phyloP scores from a whole-genome alignment of 2,888 invertebrate genomes.

The Drosophila vallismaia region DNA sequence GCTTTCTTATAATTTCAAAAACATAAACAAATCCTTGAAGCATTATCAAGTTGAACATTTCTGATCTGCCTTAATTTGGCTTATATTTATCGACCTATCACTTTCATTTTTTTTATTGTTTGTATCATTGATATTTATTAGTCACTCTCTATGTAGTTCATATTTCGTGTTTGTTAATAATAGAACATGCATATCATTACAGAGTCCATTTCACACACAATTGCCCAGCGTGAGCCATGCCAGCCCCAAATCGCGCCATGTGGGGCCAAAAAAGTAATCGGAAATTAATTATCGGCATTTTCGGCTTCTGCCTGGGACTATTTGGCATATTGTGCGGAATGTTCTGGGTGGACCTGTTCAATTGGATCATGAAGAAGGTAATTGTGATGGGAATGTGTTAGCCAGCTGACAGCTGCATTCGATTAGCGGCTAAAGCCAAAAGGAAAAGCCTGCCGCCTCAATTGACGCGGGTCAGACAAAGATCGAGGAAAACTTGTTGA shows the following conservation, averaged over 20 bases:
- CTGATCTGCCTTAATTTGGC: not conserved
- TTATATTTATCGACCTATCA: not conserved
- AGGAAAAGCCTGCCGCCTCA: slow-evolving; percentile 54
- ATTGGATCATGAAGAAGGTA: slow-evolving; percentile 82
- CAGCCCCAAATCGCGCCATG: slow-evolving; percentile 67
- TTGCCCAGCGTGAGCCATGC: slow-evolving; percentile 62
- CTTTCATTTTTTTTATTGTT: slow-evolving; percentile 3
- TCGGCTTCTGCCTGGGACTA: slow-evolving; percentile 76
- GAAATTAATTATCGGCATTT: slow-evolving; percentile 70
- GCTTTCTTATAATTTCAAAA: not conserved
- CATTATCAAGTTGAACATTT: too few relatives aligned
- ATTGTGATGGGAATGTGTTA: slow-evolving; percentile 28
- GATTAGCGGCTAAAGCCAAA: slow-evolving; percentile 54
- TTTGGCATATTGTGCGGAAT: slow-evolving; percentile 81
- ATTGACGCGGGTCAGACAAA: slow-evolving; percentile 36
- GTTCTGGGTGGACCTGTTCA: slow-evolving; percentile 83
- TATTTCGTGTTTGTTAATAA: slow-evolving; percentile 14
- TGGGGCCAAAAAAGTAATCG: slow-evolving; percentile 71
- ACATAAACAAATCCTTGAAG: not conserved
- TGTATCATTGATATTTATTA: not conserved
- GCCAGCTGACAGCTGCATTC: slow-evolving; percentile 59
- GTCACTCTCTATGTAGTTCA: not conserved
- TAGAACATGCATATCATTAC: slow-evolving; percentile 40
- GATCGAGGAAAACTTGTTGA: slow-evolving; percentile 43
- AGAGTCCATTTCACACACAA: slow-evolving; percentile 19